phyloP scores from a whole-genome alignment of 2,888 invertebrate genomes.

The Cephus rjabovi region DNA sequence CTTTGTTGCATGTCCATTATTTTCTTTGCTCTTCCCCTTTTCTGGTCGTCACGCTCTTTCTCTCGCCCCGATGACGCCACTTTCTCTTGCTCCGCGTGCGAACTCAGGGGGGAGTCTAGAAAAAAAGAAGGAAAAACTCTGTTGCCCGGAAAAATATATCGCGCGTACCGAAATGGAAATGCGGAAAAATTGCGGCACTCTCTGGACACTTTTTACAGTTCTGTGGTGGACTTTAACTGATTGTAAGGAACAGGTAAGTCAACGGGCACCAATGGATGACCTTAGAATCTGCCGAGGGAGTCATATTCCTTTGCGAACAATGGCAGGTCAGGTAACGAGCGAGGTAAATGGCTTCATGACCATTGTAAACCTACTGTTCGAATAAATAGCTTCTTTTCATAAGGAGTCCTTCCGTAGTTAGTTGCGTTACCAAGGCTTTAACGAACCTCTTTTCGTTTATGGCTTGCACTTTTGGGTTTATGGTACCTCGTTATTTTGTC shows the following conservation, averaged over 20 bases:
- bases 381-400: constrained; percentile 2
- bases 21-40: constrained; percentile 19
- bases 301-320: neutral
- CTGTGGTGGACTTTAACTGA: neutral
- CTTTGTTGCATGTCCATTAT: constrained; percentile 19
- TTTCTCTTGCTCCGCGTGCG: constrained; percentile 8
- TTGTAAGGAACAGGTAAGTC: neutral
- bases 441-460: neutral
- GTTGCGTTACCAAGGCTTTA: neutral
- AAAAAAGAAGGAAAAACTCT: neutral
- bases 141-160: neutral
- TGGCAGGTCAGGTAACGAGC: constrained; percentile 4
- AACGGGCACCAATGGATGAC: neutral
- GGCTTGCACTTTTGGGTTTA: neutral
- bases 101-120: neutral
- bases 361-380: neutral
- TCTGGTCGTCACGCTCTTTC: constrained; percentile 8
- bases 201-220: neutral
- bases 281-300: neutral
- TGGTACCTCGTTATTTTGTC: neutral
- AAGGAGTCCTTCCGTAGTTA: neutral
- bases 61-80: constrained; percentile 17
- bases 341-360: constrained; percentile 4
- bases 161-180: neutral
- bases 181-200: neutral